Evolutionary conservation across 2,888 invertebrate genomes (phyloP), one percentile per base, ranked within the genome.

Genomic region (Macrophya annulata): DNA sequence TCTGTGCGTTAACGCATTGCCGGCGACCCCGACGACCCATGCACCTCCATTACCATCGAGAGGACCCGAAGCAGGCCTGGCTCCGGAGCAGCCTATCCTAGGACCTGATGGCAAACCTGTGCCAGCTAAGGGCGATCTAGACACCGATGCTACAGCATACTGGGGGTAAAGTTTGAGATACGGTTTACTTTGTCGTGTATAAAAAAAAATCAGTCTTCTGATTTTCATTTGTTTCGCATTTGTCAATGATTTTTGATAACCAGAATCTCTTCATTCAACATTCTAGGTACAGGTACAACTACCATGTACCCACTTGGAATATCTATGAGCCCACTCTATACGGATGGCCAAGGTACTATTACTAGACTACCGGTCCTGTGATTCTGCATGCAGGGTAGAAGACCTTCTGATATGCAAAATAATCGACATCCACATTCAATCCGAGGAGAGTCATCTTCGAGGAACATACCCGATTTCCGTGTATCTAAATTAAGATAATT

Each of bases 121-220:
- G 5, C 4, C 25, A 55, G 17, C 25, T 9, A 59, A 55, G 17
- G 17, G 21, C 25, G 79, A 79, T 40, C 59, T 79, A 17, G 79
- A 59, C 17, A 31, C 79, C n/a, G 79, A 79, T n/a, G 79, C 79
- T 37, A 51, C 79, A 0, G 21, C 2, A 17, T 51, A 79, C 79
- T 79, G 59, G 55, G 55, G 55, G 79, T 79, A 55, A 55, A 12
- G 25, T 62, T 62, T 62, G 62, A 25, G 21, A 25, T 8, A 9
- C 25, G 4, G 25, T 25, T 62, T 62, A 12, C 62, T 62, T 62
- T 12, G 0, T 62, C 12, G 10, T 10, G 25, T 12, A 4, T 25
- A 12, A 10, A 25, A 62, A 62, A 62, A 62, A 21, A 25, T 62
- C 1, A 12, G 25, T 21, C 25, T 62, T 62, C 3, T 10, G 10